A percentile compares a stretch with the other conserved stretches of the same genome.
Evolutionary conservation across 2,797 vertebrate genomes (phyloP).

Genomic region (Hephaestus fuliginosus): DNA sequence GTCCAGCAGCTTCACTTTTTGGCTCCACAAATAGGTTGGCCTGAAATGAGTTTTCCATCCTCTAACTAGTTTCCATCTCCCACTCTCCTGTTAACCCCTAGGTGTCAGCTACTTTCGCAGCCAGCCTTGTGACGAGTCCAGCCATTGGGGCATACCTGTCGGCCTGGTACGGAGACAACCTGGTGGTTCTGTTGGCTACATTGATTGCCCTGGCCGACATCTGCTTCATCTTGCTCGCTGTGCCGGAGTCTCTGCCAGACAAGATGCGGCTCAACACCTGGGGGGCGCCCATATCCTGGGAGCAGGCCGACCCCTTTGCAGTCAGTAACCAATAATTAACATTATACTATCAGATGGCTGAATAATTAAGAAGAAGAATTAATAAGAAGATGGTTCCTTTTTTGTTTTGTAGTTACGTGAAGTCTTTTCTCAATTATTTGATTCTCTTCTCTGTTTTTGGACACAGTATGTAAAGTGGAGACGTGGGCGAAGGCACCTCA

Average conservation of each 20-base stretch:
- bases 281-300: slow-evolving; percentile 93
- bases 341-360: neutral
- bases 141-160: slow-evolving; percentile 96
- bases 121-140: slow-evolving; percentile 94
- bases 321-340: slow-evolving; percentile 79
- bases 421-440: slow-evolving; percentile 17
- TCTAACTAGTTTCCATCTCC: neutral
- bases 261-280: slow-evolving; percentile 94
- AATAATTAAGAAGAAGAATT: neutral
- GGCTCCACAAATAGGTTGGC: neutral
- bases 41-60: neutral
- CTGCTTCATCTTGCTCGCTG: slow-evolving; percentile 92
- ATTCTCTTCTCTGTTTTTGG: slow-evolving; percentile 22
- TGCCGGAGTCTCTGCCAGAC: slow-evolving; percentile 94
- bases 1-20: neutral
- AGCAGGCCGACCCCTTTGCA: slow-evolving; percentile 94
- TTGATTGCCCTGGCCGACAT: slow-evolving; percentile 92
- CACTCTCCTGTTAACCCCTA: slow-evolving; percentile 42
- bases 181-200: slow-evolving; percentile 92
- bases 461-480: slow-evolving; percentile 29
- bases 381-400: no score
- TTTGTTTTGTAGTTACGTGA: slow-evolving; percentile 13
- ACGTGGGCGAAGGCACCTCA: neutral
- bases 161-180: slow-evolving; percentile 90
- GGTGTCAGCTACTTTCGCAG: slow-evolving; percentile 96